Evolutionary conservation across 2,888 invertebrate genomes (phyloP).

Genomic region (Phengaris alcon): DNA sequence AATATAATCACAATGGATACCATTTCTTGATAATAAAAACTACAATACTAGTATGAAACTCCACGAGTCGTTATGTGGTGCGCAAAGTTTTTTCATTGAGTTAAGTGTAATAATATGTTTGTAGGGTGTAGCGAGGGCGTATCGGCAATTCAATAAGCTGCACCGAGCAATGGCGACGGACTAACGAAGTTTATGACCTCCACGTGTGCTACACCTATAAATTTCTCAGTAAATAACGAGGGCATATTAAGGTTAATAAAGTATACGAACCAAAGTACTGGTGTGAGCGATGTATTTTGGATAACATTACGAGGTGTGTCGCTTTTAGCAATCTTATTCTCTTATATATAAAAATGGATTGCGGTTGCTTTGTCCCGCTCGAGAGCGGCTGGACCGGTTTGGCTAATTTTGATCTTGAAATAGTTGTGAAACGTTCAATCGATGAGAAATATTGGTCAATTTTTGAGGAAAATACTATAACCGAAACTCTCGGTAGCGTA

Average conservation of each 20-base stretch:
- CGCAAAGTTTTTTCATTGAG: slow-evolving; percentile 7
- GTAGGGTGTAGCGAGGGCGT: slow-evolving; percentile 26
- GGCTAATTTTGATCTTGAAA: too few relatives aligned
- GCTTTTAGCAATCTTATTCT: neutral
- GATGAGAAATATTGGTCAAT: too few relatives aligned
- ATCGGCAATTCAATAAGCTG: slow-evolving; percentile 45
- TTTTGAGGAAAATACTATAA: too few relatives aligned
- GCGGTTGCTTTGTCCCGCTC: too few relatives aligned
- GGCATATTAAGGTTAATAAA: slow-evolving; percentile 69
- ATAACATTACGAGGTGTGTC: neutral
- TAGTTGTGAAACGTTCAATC: too few relatives aligned
- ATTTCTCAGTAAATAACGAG: slow-evolving; percentile 67
- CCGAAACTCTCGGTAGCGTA: too few relatives aligned
- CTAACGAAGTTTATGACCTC: slow-evolving; percentile 58
- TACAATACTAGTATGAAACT: neutral
- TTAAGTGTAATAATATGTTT: slow-evolving; percentile 10
- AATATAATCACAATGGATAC: neutral
- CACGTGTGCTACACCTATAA: slow-evolving; percentile 64
- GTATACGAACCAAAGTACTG: slow-evolving; percentile 34
- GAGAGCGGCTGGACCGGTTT: too few relatives aligned
- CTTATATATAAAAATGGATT: too few relatives aligned
- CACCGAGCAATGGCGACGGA: slow-evolving; percentile 48
- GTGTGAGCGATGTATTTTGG: slow-evolving; percentile 6
- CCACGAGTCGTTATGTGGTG: neutral
- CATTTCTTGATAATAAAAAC: neutral